These are phyloP conservation scores for Oenanthe melanoleuca DNA, from an alignment of 2,113 vertebrate species.

Conservation along the genomic window DNA sequence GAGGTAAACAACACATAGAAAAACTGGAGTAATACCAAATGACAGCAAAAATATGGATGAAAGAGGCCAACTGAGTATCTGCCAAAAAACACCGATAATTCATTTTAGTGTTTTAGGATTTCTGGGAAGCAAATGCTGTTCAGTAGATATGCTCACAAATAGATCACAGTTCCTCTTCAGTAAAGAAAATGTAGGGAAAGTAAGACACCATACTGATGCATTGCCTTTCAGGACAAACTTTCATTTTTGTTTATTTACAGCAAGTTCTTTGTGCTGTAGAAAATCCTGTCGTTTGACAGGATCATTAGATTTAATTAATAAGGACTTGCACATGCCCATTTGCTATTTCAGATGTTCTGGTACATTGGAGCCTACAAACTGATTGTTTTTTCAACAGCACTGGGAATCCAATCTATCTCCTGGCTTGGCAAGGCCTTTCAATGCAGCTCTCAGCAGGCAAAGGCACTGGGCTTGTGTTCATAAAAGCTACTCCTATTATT, in stretches of 20 bases:
- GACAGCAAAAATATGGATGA: background rate
- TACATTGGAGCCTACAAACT: slow-evolving; percentile 17
- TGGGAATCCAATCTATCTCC: slow-evolving; percentile 47
- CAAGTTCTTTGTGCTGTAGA: background rate
- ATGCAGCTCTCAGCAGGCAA: background rate
- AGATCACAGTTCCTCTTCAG: background rate
- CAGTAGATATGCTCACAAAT: background rate
- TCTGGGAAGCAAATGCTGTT: background rate
- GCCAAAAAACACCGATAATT: background rate
- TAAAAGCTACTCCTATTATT: background rate
- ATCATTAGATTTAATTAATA: slow-evolving; percentile 23
- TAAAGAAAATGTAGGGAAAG: background rate
- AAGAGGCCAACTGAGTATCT: background rate
- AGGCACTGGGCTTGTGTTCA: background rate
- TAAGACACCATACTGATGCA: background rate
- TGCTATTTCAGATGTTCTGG: background rate
- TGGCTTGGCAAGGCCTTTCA: slow-evolving; percentile 39
- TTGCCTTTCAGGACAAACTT: slow-evolving; percentile 5
- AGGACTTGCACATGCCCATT: background rate
- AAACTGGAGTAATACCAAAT: background rate
- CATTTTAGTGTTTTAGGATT: background rate
- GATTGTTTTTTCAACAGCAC: slow-evolving; percentile 35
- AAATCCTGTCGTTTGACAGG: background rate
- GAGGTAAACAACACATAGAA: background rate
- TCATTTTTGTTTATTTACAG: background rate